A percentile compares a stretch with the other conserved stretches of the same genome.
Conservation (phyloP, 2,113 vertebrate genomes). For the Tyto alba region DNA sequence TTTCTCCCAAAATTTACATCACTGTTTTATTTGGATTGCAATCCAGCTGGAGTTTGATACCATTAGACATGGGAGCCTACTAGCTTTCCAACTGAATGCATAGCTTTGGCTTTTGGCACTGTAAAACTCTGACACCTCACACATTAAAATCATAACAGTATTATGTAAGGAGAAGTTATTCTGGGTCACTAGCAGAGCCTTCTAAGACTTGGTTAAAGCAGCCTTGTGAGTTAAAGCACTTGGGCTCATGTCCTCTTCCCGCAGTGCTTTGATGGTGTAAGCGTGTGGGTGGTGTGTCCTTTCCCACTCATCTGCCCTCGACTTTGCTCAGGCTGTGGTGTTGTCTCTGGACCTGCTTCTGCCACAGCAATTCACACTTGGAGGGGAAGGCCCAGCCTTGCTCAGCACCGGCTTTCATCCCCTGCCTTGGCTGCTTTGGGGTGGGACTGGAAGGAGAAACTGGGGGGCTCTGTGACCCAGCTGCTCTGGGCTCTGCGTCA, state of each 20-base stretch:
- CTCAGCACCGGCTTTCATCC: neutral
- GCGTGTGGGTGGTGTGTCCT: neutral
- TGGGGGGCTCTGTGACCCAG: neutral
- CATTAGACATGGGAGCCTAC: neutral
- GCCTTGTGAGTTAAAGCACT: neutral
- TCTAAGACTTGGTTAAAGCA: neutral
- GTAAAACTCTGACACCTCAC: slow-evolving; percentile 3
- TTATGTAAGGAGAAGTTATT: slow-evolving; percentile 59
- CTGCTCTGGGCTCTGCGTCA: fast-evolving
- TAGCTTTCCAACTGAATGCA: slow-evolving; percentile 25
- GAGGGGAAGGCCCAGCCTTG: neutral
- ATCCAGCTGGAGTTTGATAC: slow-evolving; percentile 36
- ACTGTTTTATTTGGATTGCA: neutral
- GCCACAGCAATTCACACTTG: fast-evolving
- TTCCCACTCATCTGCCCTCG: neutral
- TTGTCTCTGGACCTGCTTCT: neutral
- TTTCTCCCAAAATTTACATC: neutral
- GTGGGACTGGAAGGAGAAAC: neutral
- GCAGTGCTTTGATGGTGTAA: fast-evolving
- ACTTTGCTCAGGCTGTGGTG: fast-evolving
- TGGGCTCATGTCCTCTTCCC: neutral
- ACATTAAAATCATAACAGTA: slow-evolving; percentile 34
- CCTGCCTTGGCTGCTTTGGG: neutral
- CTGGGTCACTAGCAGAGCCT: neutral
- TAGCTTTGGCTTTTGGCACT: slow-evolving; percentile 38